phyloP scores from a whole-genome alignment of 1,140 invertebrate species.

The Drosophila pandora region DNA sequence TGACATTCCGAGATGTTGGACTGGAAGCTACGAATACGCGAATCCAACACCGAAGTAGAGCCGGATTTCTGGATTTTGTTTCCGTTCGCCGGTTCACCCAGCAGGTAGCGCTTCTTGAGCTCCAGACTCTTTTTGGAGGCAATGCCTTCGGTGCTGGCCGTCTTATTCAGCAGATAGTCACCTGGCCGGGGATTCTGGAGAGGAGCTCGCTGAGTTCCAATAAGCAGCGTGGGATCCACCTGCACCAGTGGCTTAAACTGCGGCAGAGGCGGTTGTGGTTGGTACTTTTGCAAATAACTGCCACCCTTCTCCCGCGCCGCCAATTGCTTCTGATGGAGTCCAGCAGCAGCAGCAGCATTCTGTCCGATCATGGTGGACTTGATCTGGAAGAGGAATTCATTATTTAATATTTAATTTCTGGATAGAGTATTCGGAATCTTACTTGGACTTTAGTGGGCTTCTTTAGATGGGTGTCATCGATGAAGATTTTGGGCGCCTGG shows the following conservation, averaged over 20 bases:
- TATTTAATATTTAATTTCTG: not conserved
- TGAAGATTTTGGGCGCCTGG: constrained; percentile 88
- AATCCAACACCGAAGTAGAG: constrained; percentile 93
- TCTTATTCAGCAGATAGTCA: constrained; percentile 91
- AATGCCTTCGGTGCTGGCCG: constrained; percentile 92
- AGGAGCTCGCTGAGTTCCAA: constrained; percentile 63
- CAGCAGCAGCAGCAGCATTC: constrained; percentile 42
- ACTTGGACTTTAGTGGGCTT: constrained; percentile 87
- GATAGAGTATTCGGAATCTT: constrained; percentile 27
- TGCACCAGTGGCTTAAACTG: constrained; percentile 85
- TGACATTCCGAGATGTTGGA: constrained; percentile 95
- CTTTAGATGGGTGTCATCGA: constrained; percentile 85
- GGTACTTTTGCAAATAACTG: constrained; percentile 77
- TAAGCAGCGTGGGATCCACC: constrained; percentile 80
- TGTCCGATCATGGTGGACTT: constrained; percentile 71
- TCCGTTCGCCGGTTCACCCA: constrained; percentile 86
- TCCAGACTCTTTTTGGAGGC: constrained; percentile 93
- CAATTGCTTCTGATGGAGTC: constrained; percentile 65
- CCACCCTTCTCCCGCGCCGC: constrained; percentile 60
- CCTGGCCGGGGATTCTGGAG: constrained; percentile 86
- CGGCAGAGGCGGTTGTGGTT: constrained; percentile 83
- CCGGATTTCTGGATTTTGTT: constrained; percentile 91
- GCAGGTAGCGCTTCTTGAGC: constrained; percentile 92
- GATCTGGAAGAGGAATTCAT: constrained; percentile 37
- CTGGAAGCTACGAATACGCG: constrained; percentile 91